These are phyloP conservation scores for Drosophila lutescens DNA, from an alignment of 2,888 invertebrate genomes.

Conservation along the genomic window DNA sequence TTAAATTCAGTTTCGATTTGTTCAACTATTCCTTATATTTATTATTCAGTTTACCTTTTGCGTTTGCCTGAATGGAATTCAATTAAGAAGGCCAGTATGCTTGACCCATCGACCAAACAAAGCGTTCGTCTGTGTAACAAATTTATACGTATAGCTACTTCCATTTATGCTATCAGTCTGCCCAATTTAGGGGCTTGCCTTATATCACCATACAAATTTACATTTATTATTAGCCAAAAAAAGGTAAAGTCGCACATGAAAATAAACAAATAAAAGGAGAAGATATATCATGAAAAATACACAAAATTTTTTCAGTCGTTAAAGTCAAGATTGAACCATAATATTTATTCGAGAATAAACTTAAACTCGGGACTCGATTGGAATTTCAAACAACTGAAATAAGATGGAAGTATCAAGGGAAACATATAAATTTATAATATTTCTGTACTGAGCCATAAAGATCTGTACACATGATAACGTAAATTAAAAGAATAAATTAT, in stretches of 20 bases:
- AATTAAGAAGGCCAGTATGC: conserved; percentile 41
- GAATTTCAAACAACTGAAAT: conserved; percentile 39
- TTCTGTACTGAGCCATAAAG: background rate
- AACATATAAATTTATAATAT: background rate
- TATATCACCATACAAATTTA: background rate
- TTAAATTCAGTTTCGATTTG: background rate
- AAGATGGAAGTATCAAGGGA: conserved; percentile 25
- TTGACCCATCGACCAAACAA: conserved; percentile 20
- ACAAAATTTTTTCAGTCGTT: background rate
- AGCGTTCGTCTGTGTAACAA: background rate
- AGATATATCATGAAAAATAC: background rate
- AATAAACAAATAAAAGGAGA: background rate
- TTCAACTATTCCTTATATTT: background rate
- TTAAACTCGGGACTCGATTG: background rate
- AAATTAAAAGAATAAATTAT: conserved; percentile 32
- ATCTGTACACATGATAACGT: conserved; percentile 5
- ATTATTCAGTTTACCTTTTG: conserved; percentile 1
- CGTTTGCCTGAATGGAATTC: background rate
- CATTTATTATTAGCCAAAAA: background rate
- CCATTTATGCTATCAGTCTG: conserved; percentile 22
- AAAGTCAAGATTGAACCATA: background rate
- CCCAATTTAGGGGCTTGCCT: conserved; percentile 23
- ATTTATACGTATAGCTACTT: background rate
- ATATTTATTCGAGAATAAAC: background rate
- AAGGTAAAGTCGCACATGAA: background rate